Conservation (phyloP, 2,888 invertebrate species). For the Sarcophaga variegata region DNA sequence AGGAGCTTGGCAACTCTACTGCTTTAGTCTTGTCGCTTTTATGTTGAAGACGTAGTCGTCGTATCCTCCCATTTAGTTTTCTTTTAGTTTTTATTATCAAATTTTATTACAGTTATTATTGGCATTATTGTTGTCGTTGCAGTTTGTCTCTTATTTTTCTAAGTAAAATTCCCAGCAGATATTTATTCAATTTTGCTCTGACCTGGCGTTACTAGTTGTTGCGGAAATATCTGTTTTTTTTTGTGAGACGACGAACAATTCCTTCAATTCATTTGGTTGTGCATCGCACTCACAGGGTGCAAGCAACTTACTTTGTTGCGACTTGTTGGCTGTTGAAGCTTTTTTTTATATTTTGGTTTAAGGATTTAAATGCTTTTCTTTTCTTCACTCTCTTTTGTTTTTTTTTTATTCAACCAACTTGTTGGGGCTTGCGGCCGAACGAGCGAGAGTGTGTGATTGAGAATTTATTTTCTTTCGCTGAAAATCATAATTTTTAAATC, state of each 20-base stretch:
- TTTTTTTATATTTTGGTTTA: constrained; percentile 16
- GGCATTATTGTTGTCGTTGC: constrained; percentile 40
- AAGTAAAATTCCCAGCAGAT: no score
- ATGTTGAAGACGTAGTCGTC: no score
- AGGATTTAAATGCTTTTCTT: constrained; percentile 6
- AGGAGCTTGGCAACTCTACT: no score
- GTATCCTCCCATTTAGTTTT: background rate
- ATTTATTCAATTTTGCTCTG: constrained; percentile 52
- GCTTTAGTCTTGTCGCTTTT: no score
- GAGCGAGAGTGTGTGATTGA: background rate
- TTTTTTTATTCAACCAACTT: background rate
- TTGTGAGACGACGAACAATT: background rate
- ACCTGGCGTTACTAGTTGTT: constrained; percentile 63
- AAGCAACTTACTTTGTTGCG: constrained; percentile 7
- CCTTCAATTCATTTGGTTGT: constrained; percentile 10
- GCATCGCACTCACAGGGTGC: background rate
- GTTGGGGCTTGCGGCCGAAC: background rate
- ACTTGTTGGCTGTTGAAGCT: constrained; percentile 2
- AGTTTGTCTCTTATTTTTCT: constrained; percentile 21
- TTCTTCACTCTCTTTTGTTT: constrained; percentile 4
- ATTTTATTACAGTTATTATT: constrained; percentile 50
- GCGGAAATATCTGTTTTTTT: constrained; percentile 35
- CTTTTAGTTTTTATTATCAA: constrained; percentile 30
- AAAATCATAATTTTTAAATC: background rate
- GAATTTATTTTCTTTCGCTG: background rate